Percentiles rank a stretch among this genome's conserved stretches.
phyloP scores from a whole-genome alignment of 2,888 invertebrate species.

The Deilephila porcellus region DNA sequence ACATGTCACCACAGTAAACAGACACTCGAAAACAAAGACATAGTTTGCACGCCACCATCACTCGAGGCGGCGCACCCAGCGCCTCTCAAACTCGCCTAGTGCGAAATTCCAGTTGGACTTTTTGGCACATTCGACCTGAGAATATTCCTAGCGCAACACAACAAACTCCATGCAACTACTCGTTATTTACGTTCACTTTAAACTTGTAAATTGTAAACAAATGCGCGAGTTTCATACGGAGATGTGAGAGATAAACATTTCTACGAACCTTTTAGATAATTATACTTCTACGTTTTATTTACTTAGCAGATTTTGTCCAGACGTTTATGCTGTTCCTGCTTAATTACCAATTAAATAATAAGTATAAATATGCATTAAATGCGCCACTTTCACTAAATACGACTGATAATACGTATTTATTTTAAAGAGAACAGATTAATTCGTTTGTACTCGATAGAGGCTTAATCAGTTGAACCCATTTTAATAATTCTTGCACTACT shows the following conservation, averaged over 20 bases:
- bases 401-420: no score
- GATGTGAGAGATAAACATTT: constrained; percentile 20
- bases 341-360: no score
- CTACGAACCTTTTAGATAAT: constrained; percentile 17
- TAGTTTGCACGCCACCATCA: constrained; percentile 66
- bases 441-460: no score
- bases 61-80: constrained; percentile 58
- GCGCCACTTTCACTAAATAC: no score
- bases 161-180: constrained; percentile 7
- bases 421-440: no score
- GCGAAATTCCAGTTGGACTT: constrained; percentile 52
- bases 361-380: no score
- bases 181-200: constrained; percentile 24
- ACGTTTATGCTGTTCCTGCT: neutral
- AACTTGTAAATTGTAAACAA: constrained; percentile 27
- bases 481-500: no score
- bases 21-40: constrained; percentile 61
- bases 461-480: no score
- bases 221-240: constrained; percentile 8
- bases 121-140: constrained; percentile 45
- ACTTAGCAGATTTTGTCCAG: neutral
- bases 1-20: constrained; percentile 54
- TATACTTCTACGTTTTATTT: constrained; percentile 15
- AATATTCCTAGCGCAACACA: constrained; percentile 21
- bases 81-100: constrained; percentile 64